These are phyloP conservation scores for Hoplostethus atlanticus DNA, from an alignment of 2,797 vertebrate genomes.

Conservation along the genomic window DNA sequence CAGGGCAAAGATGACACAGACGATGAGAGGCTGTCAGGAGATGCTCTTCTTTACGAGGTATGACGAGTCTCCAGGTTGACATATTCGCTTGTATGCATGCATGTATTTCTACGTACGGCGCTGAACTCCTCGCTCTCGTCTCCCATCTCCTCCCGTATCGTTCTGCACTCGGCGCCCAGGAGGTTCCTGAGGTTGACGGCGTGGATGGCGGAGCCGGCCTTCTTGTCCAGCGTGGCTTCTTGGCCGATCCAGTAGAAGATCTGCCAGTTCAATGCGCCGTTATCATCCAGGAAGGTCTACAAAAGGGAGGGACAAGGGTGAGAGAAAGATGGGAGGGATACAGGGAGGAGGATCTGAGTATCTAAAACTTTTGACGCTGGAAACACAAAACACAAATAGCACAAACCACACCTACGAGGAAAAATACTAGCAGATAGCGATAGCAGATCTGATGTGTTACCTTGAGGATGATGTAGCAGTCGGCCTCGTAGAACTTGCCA, in stretches of 20 bases:
- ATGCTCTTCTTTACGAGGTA: no score
- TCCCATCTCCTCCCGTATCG: constrained; percentile 96
- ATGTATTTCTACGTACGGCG: constrained; percentile 81
- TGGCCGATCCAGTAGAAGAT: constrained; percentile 99
- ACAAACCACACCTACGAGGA: no score
- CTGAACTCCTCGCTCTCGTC: constrained; percentile 98
- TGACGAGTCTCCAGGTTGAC: no score
- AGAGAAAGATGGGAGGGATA: no score
- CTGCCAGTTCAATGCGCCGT: constrained; percentile 91
- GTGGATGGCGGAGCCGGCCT: constrained; percentile 95
- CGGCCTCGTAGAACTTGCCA: constrained; percentile 96
- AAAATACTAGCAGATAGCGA: not conserved
- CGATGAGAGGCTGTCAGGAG: not conserved
- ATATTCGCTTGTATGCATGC: not conserved
- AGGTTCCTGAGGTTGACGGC: constrained; percentile 97
- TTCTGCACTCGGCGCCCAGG: constrained; percentile 94
- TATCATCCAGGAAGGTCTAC: constrained; percentile 94
- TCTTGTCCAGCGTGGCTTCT: constrained; percentile 96
- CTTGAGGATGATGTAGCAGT: constrained; percentile 98
- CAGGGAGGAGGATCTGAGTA: not conserved
- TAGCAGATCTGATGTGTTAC: constrained; percentile 59
- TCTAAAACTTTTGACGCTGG: not conserved
- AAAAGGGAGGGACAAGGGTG: not conserved
- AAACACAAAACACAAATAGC: no score
- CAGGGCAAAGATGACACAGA: constrained; percentile 6